These are phyloP conservation scores for Siphamia tubifer DNA, from an alignment of 2,113 vertebrate genomes.

Conservation along the genomic window DNA sequence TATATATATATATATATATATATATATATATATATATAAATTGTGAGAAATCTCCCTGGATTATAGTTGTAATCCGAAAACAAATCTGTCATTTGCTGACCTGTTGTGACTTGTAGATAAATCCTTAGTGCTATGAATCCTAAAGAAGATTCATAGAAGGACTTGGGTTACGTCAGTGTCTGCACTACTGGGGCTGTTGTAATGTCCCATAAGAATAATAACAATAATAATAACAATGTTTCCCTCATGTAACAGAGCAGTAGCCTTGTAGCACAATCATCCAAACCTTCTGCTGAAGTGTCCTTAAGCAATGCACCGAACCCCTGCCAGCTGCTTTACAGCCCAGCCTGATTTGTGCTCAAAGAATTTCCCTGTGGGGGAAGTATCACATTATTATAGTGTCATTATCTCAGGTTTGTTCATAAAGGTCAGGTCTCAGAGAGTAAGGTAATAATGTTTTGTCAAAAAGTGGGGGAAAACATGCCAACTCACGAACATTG, in stretches of 20 bases:
- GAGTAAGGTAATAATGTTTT: slow-evolving; percentile 2
- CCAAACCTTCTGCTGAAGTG: background rate
- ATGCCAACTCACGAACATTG: background rate
- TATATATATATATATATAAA: slow-evolving; percentile 26
- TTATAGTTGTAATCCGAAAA: slow-evolving; percentile 26
- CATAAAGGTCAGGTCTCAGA: slow-evolving; percentile 15
- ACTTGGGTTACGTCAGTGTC: background rate
- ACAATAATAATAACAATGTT: background rate
- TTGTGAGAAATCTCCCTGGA: slow-evolving; percentile 19
- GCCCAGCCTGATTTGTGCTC: slow-evolving; percentile 14
- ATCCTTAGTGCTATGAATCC: slow-evolving; percentile 1
- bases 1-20: too few species aligned
- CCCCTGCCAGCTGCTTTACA: slow-evolving; percentile 32
- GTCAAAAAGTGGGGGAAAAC: background rate
- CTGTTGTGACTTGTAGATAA: slow-evolving; percentile 7
- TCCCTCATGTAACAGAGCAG: background rate
- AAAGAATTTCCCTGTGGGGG: slow-evolving; percentile 6
- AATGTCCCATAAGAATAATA: too few species aligned
- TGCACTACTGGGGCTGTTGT: background rate
- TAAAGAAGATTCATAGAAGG: slow-evolving; percentile 6
- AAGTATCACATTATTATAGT: slow-evolving; percentile 48
- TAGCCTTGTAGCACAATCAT: background rate
- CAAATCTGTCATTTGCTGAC: background rate
- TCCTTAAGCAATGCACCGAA: slow-evolving; percentile 30
- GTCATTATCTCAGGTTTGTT: slow-evolving; percentile 4